Base-by-base conservation (phyloP, 2,113 vertebrate species). In the Cepphus grylle region DNA sequence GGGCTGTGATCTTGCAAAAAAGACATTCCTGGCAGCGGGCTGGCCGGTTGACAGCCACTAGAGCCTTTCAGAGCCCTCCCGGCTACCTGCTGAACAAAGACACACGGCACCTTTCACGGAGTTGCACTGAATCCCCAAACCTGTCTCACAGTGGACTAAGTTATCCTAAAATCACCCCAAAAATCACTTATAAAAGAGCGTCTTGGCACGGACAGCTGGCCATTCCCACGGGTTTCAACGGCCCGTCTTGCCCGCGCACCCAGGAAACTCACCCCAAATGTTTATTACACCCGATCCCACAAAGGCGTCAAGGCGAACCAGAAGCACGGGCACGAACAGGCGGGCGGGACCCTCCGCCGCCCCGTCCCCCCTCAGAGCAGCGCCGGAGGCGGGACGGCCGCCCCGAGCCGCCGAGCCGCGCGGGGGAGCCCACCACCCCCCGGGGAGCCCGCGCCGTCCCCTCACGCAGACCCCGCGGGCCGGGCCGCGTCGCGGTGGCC, bases 1-100 rank as follows among this genome's bases (percentile, higher is more conserved):
- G 18, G 49, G 63, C 38, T 34, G 26, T 11, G 38, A 27, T 11
- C 22, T 23, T 2, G 34, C 62, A 13, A 32, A 38, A 6, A 23
- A n/a, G n/a, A 9, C 47, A 9, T 4, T 12, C n/a, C 7, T 0
- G 9, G 42, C 7, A 26, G 20, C 14, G 22, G 11, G 40, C 32
- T 15, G 63, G 5, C 34, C 1, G 4, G 21, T 0, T 3, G 15
- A 8, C 18, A 18, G 12, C 8, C 4, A 6, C 13, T 6, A 6
- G 30, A 26, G 38, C 32, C 45, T 34, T 27, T 20, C 42, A 7
- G 40, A 83, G 55, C 70, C 61, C 25, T 32, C 53, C 65, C 3
- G 45, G 36, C 38, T 11, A 8, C 12, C 61, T 5, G 69, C 59
- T 6, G 6, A 65, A 19, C 19, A 17, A 12, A 38, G 10, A 7